Evolutionary conservation across 2,113 vertebrate species (phyloP).

Genomic region (Syrmaticus mikado): DNA sequence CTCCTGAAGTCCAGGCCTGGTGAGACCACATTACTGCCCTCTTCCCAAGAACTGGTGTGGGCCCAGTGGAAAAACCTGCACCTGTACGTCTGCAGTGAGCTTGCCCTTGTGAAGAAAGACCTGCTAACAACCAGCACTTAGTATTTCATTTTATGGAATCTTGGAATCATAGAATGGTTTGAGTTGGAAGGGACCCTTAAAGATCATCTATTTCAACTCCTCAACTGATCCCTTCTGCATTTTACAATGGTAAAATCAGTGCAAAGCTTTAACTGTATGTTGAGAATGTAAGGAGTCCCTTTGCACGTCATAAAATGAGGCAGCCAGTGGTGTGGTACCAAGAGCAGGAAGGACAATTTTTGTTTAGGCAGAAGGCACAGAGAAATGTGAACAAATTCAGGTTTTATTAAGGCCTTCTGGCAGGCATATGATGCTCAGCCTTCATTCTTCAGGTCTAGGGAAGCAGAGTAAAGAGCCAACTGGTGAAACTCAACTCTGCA

Average conservation of each 20-base stretch:
- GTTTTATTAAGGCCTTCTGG: neutral
- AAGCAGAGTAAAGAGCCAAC: neutral
- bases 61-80: neutral
- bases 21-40: neutral
- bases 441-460: neutral
- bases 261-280: neutral
- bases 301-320: accelerated
- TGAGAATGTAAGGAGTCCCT: neutral
- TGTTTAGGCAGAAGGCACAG: neutral
- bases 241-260: neutral
- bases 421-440: neutral
- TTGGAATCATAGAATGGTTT: too few relatives aligned
- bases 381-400: neutral
- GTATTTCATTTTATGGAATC: neutral
- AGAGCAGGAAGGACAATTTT: neutral
- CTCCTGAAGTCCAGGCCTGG: neutral
- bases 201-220: too few relatives aligned
- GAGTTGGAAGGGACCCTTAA: too few relatives aligned
- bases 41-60: accelerated
- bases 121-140: neutral
- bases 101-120: neutral
- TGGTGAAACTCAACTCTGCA: neutral
- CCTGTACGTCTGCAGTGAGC: neutral
- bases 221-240: neutral
- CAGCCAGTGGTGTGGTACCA: neutral